Evolutionary conservation across 1,140 invertebrate species (phyloP).

Genomic region (Ctenoplectra terminalis): DNA sequence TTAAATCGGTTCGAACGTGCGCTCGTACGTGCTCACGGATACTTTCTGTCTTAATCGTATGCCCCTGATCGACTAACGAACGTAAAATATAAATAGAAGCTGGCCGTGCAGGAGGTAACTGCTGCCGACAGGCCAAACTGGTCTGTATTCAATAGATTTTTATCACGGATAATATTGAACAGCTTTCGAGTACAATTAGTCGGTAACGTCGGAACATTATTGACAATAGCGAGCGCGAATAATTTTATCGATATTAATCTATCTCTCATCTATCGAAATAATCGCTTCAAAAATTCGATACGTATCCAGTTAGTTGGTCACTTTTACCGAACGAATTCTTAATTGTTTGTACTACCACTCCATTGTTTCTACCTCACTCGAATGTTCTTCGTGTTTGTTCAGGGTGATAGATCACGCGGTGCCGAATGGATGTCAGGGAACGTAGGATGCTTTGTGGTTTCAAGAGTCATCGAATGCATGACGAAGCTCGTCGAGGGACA

Average conservation of each 20-base stretch:
- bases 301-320: background rate
- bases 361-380: background rate
- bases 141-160: slow-evolving; percentile 56
- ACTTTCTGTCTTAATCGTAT: slow-evolving; percentile 45
- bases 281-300: background rate
- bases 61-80: slow-evolving; percentile 60
- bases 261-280: fast-evolving
- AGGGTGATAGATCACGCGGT: slow-evolving; percentile 4
- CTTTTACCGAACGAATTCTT: background rate
- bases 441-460: slow-evolving; percentile 8
- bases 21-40: slow-evolving; percentile 12
- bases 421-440: slow-evolving; percentile 12
- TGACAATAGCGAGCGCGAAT: background rate
- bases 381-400: slow-evolving; percentile 26
- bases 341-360: background rate
- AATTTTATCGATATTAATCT: slow-evolving; percentile 9
- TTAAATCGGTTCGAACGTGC: background rate
- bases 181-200: slow-evolving; percentile 20
- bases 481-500: slow-evolving; percentile 41
- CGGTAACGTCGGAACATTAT: slow-evolving; percentile 14
- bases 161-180: slow-evolving; percentile 29
- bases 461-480: slow-evolving; percentile 39
- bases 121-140: slow-evolving; percentile 52
- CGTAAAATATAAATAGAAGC: slow-evolving; percentile 63
- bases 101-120: slow-evolving; percentile 55